A percentile compares a stretch with the other conserved stretches of the same genome.
Conservation (phyloP, 2,113 vertebrate genomes). For the Nycticryphes semicollaris region DNA sequence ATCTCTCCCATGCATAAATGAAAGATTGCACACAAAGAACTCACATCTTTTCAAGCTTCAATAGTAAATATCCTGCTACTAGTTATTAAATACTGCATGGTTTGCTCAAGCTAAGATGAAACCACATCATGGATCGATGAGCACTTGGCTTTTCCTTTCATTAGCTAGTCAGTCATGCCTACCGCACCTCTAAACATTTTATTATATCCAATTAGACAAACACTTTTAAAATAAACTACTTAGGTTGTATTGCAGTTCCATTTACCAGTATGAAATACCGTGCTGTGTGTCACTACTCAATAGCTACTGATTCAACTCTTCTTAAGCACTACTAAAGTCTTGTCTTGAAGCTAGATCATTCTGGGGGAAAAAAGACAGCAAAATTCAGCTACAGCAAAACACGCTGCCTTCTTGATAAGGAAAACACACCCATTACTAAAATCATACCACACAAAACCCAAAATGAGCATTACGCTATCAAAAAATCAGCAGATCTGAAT, state of each 20-base stretch:
- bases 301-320: conserved; percentile 91
- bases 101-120: conserved; percentile 93
- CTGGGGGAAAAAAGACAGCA: conserved; percentile 78
- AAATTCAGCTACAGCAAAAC: conserved; percentile 88
- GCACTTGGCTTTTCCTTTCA: conserved; percentile 83
- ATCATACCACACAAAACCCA: conserved; percentile 87
- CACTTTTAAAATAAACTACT: conserved; percentile 85
- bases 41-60: conserved; percentile 98
- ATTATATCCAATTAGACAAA: conserved; percentile 82
- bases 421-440: conserved; percentile 85
- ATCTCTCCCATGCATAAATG: conserved; percentile 98
- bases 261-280: conserved; percentile 91
- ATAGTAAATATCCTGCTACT: conserved; percentile 96
- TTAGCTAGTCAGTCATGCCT: conserved; percentile 92
- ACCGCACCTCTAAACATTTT: conserved; percentile 85
- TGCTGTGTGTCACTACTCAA: conserved; percentile 82
- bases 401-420: conserved; percentile 80
- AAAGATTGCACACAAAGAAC: conserved; percentile 99
- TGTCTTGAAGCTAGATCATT: conserved; percentile 90
- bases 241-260: conserved; percentile 95
- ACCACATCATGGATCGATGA: conserved; percentile 85
- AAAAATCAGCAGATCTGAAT: conserved; percentile 90
- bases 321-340: conserved; percentile 90
- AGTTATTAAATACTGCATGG: conserved; percentile 98
- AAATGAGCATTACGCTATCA: conserved; percentile 84